Conservation (phyloP, 2,888 invertebrate species). For the Papilio protenor region DNA sequence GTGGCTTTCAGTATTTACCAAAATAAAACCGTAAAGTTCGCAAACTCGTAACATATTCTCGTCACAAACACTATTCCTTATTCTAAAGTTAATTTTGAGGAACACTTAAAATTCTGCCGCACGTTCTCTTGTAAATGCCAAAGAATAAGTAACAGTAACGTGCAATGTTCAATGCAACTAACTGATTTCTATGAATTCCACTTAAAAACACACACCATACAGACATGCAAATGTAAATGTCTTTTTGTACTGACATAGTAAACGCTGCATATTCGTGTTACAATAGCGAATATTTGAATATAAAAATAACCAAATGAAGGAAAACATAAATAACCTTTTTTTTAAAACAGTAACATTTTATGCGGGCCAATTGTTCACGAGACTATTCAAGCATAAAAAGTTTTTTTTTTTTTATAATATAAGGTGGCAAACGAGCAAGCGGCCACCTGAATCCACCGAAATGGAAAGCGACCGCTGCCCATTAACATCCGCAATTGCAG, state of each 20-base stretch:
- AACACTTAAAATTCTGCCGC: constrained; percentile 45
- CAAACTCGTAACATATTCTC: constrained; percentile 29
- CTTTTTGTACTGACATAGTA: constrained; percentile 21
- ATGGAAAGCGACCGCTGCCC: no score
- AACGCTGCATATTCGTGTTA: neutral
- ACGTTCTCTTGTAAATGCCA: constrained; percentile 44
- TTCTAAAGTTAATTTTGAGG: constrained; percentile 44
- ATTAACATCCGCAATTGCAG: no score
- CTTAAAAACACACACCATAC: constrained; percentile 38
- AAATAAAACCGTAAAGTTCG: constrained; percentile 27
- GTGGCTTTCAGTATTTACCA: neutral
- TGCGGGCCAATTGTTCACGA: constrained; percentile 9
- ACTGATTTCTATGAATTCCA: constrained; percentile 40
- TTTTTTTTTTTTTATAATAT: neutral
- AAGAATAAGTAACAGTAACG: constrained; percentile 44
- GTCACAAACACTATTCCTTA: constrained; percentile 42
- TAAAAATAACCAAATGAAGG: neutral
- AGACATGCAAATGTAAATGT: constrained; percentile 32
- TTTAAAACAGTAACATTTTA: neutral
- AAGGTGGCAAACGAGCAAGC: no score
- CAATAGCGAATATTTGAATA: neutral
- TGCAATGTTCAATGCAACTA: constrained; percentile 43
- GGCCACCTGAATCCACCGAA: no score
- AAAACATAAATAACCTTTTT: neutral
- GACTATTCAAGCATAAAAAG: neutral